Evolutionary conservation across 2,797 vertebrate genomes (phyloP).

Genomic region (Thalassophryne amazonica): DNA sequence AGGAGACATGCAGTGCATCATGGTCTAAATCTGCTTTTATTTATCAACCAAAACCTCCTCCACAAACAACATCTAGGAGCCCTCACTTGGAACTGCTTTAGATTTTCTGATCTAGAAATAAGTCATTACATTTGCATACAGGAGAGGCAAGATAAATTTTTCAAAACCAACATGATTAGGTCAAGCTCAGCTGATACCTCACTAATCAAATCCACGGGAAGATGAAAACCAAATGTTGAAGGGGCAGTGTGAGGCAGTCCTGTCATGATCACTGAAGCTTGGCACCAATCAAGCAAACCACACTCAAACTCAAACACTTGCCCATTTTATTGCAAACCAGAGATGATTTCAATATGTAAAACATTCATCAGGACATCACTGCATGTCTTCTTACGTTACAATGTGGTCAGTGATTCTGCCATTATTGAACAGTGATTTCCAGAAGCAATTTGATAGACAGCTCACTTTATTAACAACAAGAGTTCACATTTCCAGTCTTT

Average conservation of each 20-base stretch:
- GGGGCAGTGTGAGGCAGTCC: not conserved
- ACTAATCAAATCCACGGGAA: conserved; percentile 4
- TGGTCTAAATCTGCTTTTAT: conserved; percentile 10
- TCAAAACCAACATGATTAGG: not conserved
- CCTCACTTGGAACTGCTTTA: not conserved
- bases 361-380: conserved; percentile 18
- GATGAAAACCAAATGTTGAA: conserved; percentile 13
- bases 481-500: too few relatives aligned
- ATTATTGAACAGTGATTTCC: conserved; percentile 30
- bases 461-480: conserved; percentile 5
- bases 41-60: not conserved
- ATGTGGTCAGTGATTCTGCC: conserved; percentile 20
- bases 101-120: not conserved
- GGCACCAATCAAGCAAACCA: conserved; percentile 23
- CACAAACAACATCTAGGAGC: not conserved
- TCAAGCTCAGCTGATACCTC: not conserved
- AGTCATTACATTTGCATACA: not conserved
- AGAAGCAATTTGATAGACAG: conserved; percentile 16
- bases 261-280: conserved; percentile 18
- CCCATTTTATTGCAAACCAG: conserved; percentile 2
- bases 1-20: conserved; percentile 5
- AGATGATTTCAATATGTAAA: conserved; percentile 37
- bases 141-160: conserved; percentile 7
- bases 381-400: conserved; percentile 38
- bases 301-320: not conserved